Conservation (phyloP, 2,113 vertebrate genomes). For the Todiramphus chloris region DNA sequence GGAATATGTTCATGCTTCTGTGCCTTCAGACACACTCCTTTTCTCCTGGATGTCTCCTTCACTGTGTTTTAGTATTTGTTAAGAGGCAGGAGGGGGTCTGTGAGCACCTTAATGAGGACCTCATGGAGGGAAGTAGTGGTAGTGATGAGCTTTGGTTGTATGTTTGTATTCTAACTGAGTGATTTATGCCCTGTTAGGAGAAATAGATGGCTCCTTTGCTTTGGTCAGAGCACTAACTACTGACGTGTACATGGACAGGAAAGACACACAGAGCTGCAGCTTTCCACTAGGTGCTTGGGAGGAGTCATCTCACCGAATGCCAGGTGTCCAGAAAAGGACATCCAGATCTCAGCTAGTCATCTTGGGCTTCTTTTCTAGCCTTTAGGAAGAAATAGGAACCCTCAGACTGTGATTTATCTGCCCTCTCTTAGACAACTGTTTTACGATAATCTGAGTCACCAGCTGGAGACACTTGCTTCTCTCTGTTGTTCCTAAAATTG, state of each 20-base stretch:
- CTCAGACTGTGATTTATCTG: not conserved
- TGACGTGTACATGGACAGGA: not conserved
- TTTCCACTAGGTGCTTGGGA: not conserved
- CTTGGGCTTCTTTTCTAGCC: not conserved
- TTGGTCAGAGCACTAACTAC: not conserved
- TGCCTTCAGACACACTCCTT: not conserved
- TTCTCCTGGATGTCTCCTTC: not conserved
- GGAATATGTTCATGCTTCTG: not conserved
- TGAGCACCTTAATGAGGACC: not conserved
- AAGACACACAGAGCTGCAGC: not conserved
- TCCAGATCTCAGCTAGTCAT: not conserved
- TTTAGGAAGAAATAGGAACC: not conserved
- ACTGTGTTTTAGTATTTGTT: accelerated
- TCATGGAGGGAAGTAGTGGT: not conserved
- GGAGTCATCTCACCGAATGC: not conserved
- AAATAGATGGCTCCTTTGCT: not conserved
- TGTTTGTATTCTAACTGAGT: not conserved
- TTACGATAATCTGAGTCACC: not conserved
- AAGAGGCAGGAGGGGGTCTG: not conserved
- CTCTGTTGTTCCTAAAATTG: not conserved
- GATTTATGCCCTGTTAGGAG: not conserved
- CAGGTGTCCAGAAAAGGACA: not conserved
- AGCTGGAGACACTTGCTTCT: not conserved
- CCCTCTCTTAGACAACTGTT: not conserved
- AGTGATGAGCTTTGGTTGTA: not conserved